These are phyloP conservation scores for Limnephilus lunatus DNA, from an alignment of 2,888 invertebrate genomes.

Conservation along the genomic window DNA sequence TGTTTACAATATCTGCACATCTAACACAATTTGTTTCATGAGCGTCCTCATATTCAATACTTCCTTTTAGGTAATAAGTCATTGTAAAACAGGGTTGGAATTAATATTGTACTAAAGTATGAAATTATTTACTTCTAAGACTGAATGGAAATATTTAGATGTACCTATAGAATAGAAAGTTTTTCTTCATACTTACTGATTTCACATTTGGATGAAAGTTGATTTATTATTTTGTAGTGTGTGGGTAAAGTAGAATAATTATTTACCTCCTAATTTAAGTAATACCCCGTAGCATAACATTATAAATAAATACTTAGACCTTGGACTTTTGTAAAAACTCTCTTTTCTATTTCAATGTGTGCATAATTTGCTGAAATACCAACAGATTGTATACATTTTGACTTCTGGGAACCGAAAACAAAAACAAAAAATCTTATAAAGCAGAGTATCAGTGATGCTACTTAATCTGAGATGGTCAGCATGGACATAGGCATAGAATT, in stretches of 20 bases:
- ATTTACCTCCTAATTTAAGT: neutral
- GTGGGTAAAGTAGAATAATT: neutral
- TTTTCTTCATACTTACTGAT: neutral
- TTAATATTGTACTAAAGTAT: slow-evolving; percentile 36
- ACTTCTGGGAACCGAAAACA: neutral
- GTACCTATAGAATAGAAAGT: slow-evolving; percentile 34
- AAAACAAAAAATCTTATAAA: neutral
- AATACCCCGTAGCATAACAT: neutral
- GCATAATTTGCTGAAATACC: neutral
- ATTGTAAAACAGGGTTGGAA: slow-evolving; percentile 50
- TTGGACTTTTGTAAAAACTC: neutral
- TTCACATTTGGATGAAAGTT: neutral
- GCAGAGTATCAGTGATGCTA: neutral
- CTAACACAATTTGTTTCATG: neutral
- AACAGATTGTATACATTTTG: neutral
- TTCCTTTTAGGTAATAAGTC: slow-evolving; percentile 45
- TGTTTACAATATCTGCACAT: neutral
- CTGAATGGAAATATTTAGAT: slow-evolving; percentile 50
- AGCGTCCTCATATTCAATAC: neutral
- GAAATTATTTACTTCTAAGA: slow-evolving; percentile 45
- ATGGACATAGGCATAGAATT: neutral
- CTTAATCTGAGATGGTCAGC: neutral
- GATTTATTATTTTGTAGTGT: neutral
- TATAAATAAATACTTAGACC: neutral
- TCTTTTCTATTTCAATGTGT: neutral